A percentile compares a stretch with the other conserved stretches of the same genome.
phyloP scores from a whole-genome alignment of 2,888 invertebrate genomes.

The Nomada goodeniana region DNA sequence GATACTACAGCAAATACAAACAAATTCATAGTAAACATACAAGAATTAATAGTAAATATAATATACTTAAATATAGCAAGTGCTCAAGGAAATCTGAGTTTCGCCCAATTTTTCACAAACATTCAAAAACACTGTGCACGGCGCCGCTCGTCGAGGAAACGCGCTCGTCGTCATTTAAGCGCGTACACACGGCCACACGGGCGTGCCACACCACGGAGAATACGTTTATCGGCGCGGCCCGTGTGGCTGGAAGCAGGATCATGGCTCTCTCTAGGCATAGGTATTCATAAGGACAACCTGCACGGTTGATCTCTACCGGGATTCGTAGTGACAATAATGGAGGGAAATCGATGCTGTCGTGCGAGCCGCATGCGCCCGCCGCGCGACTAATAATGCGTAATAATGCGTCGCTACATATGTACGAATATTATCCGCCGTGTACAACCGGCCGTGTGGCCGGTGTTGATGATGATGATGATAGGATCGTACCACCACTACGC shows the following conservation, averaged over 20 bases:
- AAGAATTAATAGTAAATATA: too few species aligned
- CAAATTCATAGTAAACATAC: too few species aligned
- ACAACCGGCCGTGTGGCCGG: conserved; percentile 51
- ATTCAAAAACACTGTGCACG: too few species aligned
- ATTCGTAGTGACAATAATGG: conserved; percentile 71
- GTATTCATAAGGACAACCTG: conserved; percentile 57
- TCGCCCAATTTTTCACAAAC: too few species aligned
- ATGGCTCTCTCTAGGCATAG: conserved; percentile 42
- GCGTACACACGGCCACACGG: conserved; percentile 11
- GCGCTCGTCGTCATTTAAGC: conserved; percentile 23
- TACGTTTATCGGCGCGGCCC: conserved; percentile 56
- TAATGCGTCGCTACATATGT: conserved; percentile 71
- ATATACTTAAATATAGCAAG: too few species aligned
- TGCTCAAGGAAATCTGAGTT: too few species aligned
- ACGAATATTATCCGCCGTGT: conserved; percentile 70
- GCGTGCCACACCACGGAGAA: conserved; percentile 35
- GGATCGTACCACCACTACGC: conserved; percentile 36
- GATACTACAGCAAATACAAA: too few species aligned
- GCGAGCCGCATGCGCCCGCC: conserved; percentile 52
- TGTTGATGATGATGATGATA: conserved; percentile 61
- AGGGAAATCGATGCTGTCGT: conserved; percentile 71
- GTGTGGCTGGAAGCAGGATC: conserved; percentile 50
- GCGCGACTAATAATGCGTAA: conserved; percentile 72
- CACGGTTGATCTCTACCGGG: conserved; percentile 65
- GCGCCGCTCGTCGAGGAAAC: conserved; percentile 5